phyloP scores from a whole-genome alignment of 2,113 vertebrate genomes.

The Corapipo altera region DNA sequence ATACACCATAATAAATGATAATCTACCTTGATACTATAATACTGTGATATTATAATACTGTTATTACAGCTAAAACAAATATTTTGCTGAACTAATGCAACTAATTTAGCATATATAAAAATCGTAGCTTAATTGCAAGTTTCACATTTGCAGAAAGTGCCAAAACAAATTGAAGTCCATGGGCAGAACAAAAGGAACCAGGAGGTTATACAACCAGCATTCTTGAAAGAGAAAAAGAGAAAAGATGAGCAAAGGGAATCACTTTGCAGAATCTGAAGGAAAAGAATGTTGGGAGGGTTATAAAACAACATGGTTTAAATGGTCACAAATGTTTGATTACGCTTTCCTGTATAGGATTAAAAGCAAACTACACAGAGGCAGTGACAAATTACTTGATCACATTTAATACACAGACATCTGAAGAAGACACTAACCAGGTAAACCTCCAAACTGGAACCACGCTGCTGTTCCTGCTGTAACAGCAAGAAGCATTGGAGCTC shows the following conservation, averaged over 20 bases:
- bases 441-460: not conserved
- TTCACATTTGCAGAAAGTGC: not conserved
- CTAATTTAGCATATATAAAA: not conserved
- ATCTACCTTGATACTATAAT: not conserved
- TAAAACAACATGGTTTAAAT: not conserved
- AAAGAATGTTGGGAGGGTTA: not conserved
- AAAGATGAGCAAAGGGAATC: not conserved
- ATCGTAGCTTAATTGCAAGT: not conserved
- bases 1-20: not conserved
- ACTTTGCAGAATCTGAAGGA: not conserved
- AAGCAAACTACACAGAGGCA: not conserved
- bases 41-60: not conserved
- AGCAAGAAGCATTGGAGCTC: not conserved
- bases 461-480: not conserved
- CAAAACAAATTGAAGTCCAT: not conserved
- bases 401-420: not conserved
- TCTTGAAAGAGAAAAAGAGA: not conserved
- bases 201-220: not conserved
- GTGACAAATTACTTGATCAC: not conserved
- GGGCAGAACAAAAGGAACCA: conserved; percentile 17
- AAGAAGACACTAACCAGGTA: not conserved
- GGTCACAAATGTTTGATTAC: not conserved
- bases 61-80: conserved; percentile 37
- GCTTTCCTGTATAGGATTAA: not conserved
- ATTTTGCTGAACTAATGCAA: conserved; percentile 5